phyloP scores from a whole-genome alignment of 2,797 vertebrate genomes.

The Notamacropus eugenii region DNA sequence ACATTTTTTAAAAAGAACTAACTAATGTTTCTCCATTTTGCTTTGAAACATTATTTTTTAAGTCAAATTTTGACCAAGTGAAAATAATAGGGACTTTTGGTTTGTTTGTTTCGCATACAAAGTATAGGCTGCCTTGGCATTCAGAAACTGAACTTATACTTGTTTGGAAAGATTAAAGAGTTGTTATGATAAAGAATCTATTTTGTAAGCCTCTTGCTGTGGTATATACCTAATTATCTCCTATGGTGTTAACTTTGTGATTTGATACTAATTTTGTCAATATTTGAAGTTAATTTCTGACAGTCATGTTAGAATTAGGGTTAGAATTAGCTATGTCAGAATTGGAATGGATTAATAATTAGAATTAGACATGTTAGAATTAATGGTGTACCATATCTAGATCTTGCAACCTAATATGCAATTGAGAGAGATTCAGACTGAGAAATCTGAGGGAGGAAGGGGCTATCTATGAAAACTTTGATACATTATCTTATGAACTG shows the following conservation, averaged over 20 bases:
- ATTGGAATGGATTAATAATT: neutral
- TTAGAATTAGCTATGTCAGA: neutral
- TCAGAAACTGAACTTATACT: neutral
- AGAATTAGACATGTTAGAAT: slow-evolving; percentile 41
- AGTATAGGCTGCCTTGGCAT: neutral
- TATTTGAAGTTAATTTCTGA: slow-evolving; percentile 57
- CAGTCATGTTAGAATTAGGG: neutral
- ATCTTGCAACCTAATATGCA: neutral
- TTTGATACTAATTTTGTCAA: slow-evolving; percentile 54
- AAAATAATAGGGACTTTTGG: neutral
- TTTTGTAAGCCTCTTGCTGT: neutral
- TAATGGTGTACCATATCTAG: neutral
- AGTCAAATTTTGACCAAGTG: neutral
- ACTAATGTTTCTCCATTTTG: neutral
- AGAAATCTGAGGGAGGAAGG: neutral
- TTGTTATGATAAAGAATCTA: slow-evolving; percentile 10
- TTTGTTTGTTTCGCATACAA: neutral
- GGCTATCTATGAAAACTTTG: neutral
- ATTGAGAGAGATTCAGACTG: neutral
- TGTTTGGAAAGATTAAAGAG: neutral
- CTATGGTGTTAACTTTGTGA: slow-evolving; percentile 52
- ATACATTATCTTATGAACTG: neutral
- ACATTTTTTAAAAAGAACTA: neutral
- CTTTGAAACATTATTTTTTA: neutral
- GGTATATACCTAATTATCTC: slow-evolving; percentile 51